phyloP scores from a whole-genome alignment of 2,888 invertebrate genomes.

The Chymomyza procnemis region DNA sequence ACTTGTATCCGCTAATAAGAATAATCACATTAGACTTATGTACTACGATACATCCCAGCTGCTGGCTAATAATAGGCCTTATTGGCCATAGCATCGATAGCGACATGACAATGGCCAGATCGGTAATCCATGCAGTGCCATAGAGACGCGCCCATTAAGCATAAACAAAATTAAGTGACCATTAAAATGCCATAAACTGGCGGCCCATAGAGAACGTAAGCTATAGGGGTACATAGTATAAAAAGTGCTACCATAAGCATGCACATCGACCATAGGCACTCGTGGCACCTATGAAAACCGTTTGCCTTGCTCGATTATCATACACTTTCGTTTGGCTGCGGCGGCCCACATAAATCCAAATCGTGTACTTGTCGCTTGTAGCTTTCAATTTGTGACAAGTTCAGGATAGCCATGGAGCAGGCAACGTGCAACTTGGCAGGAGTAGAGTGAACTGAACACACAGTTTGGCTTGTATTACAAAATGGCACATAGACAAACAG shows the following conservation, averaged over 20 bases:
- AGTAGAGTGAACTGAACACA: conserved; percentile 6
- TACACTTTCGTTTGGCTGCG: conserved; percentile 21
- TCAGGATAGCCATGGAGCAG: conserved; percentile 36
- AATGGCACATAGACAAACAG: not conserved
- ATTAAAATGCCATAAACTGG: conserved; percentile 79
- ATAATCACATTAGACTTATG: not conserved
- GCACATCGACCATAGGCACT: not conserved
- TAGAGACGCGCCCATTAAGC: conserved; percentile 72
- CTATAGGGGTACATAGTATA: not conserved
- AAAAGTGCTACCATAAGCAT: not conserved
- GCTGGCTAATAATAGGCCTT: not conserved
- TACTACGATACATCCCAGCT: not conserved
- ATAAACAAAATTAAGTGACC: conserved; percentile 79
- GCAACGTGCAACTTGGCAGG: conserved; percentile 5
- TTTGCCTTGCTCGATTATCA: not conserved
- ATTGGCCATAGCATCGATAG: not conserved
- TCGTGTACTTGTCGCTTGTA: conserved; percentile 73
- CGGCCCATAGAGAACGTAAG: conserved; percentile 53
- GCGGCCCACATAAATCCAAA: conserved; percentile 73
- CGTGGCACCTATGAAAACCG: not conserved
- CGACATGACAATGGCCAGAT: not conserved
- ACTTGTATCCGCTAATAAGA: not conserved
- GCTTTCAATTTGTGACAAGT: conserved; percentile 72
- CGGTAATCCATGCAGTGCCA: conserved; percentile 5
- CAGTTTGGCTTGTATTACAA: conserved; percentile 5